phyloP scores from a whole-genome alignment of 2,113 vertebrate species.

The Perca fluviatilis region DNA sequence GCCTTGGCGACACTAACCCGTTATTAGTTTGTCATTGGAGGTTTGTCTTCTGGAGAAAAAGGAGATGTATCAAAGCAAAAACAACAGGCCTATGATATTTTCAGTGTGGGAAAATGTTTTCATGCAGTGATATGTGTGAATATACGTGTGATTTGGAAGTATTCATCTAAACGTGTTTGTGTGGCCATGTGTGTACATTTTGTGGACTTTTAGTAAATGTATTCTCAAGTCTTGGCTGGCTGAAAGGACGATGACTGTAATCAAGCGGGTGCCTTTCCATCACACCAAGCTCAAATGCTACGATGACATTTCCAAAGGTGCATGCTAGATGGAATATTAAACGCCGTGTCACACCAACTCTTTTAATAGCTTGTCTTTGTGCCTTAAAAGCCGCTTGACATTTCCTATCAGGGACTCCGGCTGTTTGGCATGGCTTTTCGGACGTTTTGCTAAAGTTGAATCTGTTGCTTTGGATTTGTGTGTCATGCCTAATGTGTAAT shows the following conservation, averaged over 20 bases:
- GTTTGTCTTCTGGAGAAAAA: slow-evolving; percentile 4
- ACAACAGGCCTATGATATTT: slow-evolving; percentile 24
- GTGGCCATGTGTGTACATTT: slow-evolving; percentile 6
- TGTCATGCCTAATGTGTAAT: slow-evolving; percentile 8
- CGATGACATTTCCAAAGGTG: slow-evolving; percentile 76
- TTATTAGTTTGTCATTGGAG: slow-evolving; percentile 3
- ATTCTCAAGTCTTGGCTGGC: slow-evolving; percentile 33
- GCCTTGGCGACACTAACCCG: background rate
- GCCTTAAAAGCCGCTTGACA: slow-evolving; percentile 74
- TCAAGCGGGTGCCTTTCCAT: slow-evolving; percentile 65
- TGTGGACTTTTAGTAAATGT: slow-evolving; percentile 37
- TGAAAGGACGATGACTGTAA: slow-evolving; percentile 76
- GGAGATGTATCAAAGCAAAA: slow-evolving; percentile 9
- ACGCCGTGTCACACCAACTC: slow-evolving; percentile 66
- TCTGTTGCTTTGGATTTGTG: slow-evolving; percentile 29
- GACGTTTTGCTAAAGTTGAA: slow-evolving; percentile 60
- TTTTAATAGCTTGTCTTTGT: slow-evolving; percentile 76
- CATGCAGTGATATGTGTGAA: slow-evolving; percentile 10
- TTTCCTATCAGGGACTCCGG: slow-evolving; percentile 55
- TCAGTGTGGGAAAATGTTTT: background rate
- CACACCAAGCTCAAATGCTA: slow-evolving; percentile 55
- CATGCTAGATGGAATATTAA: slow-evolving; percentile 71
- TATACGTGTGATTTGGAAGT: slow-evolving; percentile 21
- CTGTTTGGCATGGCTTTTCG: slow-evolving; percentile 52
- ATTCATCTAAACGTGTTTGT: slow-evolving; percentile 1